Conservation (phyloP, 2,888 invertebrate species). For the Leptopilina drosophilae region DNA sequence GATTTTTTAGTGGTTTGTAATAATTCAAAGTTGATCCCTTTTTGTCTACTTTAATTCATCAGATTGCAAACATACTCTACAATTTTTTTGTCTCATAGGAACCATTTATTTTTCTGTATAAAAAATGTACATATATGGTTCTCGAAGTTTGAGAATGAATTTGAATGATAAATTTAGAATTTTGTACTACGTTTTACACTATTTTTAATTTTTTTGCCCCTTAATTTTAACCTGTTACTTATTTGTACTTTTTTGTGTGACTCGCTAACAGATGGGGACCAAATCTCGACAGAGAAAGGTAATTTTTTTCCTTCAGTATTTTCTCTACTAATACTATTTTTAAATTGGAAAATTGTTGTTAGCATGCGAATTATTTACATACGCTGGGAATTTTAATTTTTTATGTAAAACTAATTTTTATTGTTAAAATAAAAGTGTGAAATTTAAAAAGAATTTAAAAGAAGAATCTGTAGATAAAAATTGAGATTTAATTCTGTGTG, state of each 20-base stretch:
- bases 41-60: no score
- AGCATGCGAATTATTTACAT: background rate
- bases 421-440: no score
- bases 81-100: no score
- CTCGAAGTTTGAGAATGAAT: background rate
- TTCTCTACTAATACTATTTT: background rate
- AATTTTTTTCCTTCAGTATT: constrained; percentile 57
- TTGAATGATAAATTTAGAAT: background rate
- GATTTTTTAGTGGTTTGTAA: no score
- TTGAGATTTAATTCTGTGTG: no score
- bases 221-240: constrained; percentile 67
- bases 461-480: no score
- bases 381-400: no score
- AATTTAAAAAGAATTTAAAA: no score
- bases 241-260: constrained; percentile 69
- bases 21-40: no score
- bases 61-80: no score
- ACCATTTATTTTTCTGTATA: background rate
- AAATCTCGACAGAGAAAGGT: constrained; percentile 76
- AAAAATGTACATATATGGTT: no score
- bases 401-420: no score
- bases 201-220: background rate
- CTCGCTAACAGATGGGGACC: constrained; percentile 73
- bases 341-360: background rate
- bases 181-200: background rate